Evolutionary conservation across 2,797 vertebrate species (phyloP), one percentile per base, ranked within the genome.

Genomic region (Amphiprion clarkii): DNA sequence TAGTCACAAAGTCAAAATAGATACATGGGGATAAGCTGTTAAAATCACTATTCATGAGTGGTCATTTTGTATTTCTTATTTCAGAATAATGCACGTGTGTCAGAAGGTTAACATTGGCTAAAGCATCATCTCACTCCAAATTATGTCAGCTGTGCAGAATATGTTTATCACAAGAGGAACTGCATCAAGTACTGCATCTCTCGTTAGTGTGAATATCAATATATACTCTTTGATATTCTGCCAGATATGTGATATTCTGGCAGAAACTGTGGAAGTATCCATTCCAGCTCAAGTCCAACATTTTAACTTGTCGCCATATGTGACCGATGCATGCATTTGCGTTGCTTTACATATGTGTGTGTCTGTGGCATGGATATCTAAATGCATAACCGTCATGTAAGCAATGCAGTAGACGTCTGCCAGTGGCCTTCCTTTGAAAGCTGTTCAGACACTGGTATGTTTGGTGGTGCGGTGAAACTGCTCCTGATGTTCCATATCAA

Each of bases 401-500:
- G 74, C 58, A 64, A 67, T 74, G 71, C 76, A 82, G 76, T 61
- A 55, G 42, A 46, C 64, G 19, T 63, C 51, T 70, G 84, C 84
- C 74, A 71, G 52, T 79, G 76, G 73, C 67, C 70, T 76, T 73
- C 74, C 71, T 92, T 82, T 91, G 83, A 86, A 83, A 70, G 70
- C 51, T 66, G 77, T 78, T 82, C 76, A 83, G 80, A 74, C 60
- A 39, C 59, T 72, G 27, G 59, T 81, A 62, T 82, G 74, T 78
- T 83, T 84, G 82, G 62, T 44, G 5, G 56, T 58, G 76, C 48
- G 6, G 58, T 78, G 74, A 84, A 87, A 80, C 73, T 4, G 36
- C 80, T 85, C 83, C 73, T 85, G 83, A 89, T 90, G 88, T 82
- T 90, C 54, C 70, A 56, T 87, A 89, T 90, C 86, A 89, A 89